phyloP scores from a whole-genome alignment of 2,797 vertebrate species.

The Labeo calbasu region DNA sequence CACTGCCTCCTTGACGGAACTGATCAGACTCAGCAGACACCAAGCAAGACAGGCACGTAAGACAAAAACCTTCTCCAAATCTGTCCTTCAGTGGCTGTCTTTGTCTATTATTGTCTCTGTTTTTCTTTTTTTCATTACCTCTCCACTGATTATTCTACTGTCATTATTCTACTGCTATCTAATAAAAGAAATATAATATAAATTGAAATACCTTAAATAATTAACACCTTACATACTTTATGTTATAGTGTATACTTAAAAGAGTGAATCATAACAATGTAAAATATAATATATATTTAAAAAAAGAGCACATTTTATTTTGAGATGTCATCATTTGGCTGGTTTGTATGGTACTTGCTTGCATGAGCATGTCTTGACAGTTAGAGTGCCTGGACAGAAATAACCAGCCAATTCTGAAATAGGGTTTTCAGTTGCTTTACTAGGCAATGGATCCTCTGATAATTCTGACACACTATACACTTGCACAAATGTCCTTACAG shows the following conservation, averaged over 20 bases:
- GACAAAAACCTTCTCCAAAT: constrained; percentile 68
- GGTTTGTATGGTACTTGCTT: neutral
- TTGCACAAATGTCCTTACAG: neutral
- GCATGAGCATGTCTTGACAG: constrained; percentile 13
- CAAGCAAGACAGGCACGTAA: constrained; percentile 89
- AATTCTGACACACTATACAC: neutral
- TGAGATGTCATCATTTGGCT: neutral
- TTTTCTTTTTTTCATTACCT: constrained; percentile 24
- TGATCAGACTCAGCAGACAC: constrained; percentile 86
- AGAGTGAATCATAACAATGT: neutral
- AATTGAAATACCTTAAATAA: neutral
- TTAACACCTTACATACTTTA: neutral
- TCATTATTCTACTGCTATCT: neutral
- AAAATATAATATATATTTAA: neutral
- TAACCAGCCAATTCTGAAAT: constrained; percentile 3
- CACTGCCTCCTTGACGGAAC: constrained; percentile 83
- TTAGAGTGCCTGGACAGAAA: constrained; percentile 27
- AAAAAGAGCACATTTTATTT: neutral
- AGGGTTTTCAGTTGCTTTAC: constrained; percentile 15
- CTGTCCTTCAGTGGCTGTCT: neutral
- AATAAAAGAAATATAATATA: neutral
- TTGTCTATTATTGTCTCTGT: constrained; percentile 46
- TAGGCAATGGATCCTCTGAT: neutral
- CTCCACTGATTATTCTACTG: constrained; percentile 39
- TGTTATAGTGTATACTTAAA: neutral